Percentiles rank a stretch among this genome's conserved stretches.
Conservation (phyloP, 2,888 invertebrate species). For the Eulithis prunata region DNA sequence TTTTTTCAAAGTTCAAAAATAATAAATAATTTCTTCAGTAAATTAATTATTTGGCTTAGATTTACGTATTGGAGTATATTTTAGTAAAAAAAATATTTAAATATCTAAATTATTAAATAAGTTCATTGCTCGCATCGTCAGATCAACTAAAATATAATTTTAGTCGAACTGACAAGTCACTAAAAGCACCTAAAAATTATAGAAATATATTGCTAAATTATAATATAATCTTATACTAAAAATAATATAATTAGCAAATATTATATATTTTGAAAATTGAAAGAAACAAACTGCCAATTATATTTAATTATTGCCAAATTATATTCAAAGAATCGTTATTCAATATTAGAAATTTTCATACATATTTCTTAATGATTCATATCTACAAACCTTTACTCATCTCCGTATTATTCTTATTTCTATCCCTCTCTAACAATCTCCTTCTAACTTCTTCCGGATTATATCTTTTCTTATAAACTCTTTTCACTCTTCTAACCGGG, state of each 20-base stretch:
- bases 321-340: too few species aligned
- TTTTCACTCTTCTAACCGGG: conserved; percentile 73
- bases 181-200: conserved; percentile 40
- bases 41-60: not conserved
- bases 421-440: conserved; percentile 75
- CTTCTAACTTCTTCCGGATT: conserved; percentile 81
- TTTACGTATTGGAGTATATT: too few species aligned
- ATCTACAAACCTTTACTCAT: conserved; percentile 6
- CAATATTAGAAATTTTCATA: not conserved
- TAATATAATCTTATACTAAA: not conserved
- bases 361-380: not conserved
- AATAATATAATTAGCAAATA: not conserved
- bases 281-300: not conserved
- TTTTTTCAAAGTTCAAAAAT: too few species aligned
- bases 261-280: not conserved
- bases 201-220: not conserved
- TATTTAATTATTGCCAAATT: too few species aligned
- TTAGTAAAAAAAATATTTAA: too few species aligned
- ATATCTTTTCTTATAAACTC: conserved; percentile 76
- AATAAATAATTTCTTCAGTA: too few species aligned
- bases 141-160: conserved; percentile 68
- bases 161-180: conserved; percentile 75
- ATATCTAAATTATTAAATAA: not conserved
- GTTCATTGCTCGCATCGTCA: conserved; percentile 66
- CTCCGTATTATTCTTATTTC: conserved; percentile 53